Evolutionary conservation across 1,140 invertebrate species (phyloP).

Genomic region (Pteromalus puparum): DNA sequence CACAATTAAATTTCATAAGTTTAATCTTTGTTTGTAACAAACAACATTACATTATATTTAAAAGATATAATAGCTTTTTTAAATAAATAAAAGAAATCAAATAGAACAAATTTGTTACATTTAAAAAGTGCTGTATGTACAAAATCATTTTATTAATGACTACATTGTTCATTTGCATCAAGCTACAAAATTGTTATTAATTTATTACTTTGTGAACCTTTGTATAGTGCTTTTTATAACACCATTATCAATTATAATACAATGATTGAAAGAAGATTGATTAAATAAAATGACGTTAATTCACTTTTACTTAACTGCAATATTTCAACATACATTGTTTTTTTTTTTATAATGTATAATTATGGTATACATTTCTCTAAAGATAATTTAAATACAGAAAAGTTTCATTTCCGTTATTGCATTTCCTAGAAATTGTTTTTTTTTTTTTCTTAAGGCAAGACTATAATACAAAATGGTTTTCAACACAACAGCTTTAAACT

Average conservation of each 20-base stretch:
- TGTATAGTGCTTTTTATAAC: not conserved
- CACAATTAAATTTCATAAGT: constrained; percentile 20
- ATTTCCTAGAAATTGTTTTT: constrained; percentile 16
- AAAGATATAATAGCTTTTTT: constrained; percentile 27
- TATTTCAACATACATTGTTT: not conserved
- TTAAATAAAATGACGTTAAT: constrained; percentile 24
- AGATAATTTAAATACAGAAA: constrained; percentile 10
- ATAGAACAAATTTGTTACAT: constrained; percentile 4
- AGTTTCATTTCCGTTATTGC: not conserved
- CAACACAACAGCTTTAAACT: constrained; percentile 10
- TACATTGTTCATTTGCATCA: constrained; percentile 15
- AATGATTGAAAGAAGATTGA: constrained; percentile 13
- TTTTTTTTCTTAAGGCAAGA: constrained; percentile 41
- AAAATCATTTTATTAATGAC: constrained; percentile 44
- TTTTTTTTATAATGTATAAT: not conserved
- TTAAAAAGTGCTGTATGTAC: constrained; percentile 44
- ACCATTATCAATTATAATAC: not conserved
- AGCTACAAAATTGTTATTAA: not conserved
- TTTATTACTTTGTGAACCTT: constrained; percentile 3
- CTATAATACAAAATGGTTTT: constrained; percentile 39
- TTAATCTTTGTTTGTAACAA: constrained; percentile 49
- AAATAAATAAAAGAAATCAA: constrained; percentile 27
- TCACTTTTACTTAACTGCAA: not conserved
- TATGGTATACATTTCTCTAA: too few relatives aligned
- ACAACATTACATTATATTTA: constrained; percentile 45